A percentile compares a stretch with the other conserved stretches of the same genome.
Evolutionary conservation across 1,140 invertebrate genomes (phyloP).

Genomic region (Ooceraea biroi): DNA sequence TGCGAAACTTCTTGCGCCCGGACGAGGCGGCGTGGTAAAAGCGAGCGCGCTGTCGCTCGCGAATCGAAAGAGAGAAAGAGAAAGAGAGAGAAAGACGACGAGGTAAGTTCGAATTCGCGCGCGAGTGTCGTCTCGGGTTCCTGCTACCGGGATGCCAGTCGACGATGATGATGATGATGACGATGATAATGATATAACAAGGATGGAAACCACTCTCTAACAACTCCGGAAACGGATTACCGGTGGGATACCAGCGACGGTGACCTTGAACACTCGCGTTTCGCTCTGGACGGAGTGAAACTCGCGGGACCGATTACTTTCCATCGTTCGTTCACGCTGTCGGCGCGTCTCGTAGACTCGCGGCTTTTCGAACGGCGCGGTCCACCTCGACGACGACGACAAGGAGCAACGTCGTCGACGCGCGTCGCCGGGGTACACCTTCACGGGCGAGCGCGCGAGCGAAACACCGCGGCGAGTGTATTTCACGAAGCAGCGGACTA

Average conservation of each 20-base stretch:
- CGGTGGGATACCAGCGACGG: conserved; percentile 48
- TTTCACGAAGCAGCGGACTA: conserved; percentile 62
- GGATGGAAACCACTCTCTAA: conserved; percentile 29
- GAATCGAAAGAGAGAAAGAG: conserved; percentile 45
- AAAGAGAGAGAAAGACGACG: conserved; percentile 23
- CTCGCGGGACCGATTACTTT: conserved; percentile 49
- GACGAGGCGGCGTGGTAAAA: conserved; percentile 65
- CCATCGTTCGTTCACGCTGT: conserved; percentile 55
- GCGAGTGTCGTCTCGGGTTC: conserved; percentile 24
- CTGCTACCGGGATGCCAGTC: conserved; percentile 35
- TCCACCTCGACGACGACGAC: background rate
- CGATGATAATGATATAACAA: background rate
- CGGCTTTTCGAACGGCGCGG: background rate
- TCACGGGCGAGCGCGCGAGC: conserved; percentile 22
- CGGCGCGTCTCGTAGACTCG: background rate
- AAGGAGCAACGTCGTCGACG: background rate
- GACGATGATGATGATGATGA: background rate
- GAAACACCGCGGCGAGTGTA: conserved; percentile 36
- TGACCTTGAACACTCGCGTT: conserved; percentile 69
- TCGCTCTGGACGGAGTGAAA: conserved; percentile 47
- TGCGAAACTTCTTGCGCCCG: conserved; percentile 81
- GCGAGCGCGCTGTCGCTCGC: conserved; percentile 61
- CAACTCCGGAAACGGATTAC: conserved; percentile 68
- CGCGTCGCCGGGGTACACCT: conserved; percentile 25
- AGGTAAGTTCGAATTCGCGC: conserved; percentile 26